Percentiles rank a stretch among this genome's conserved stretches.
These are phyloP conservation scores for Rhopalosiphum padi DNA, from an alignment of 1,140 invertebrate genomes.

Conservation along the genomic window DNA sequence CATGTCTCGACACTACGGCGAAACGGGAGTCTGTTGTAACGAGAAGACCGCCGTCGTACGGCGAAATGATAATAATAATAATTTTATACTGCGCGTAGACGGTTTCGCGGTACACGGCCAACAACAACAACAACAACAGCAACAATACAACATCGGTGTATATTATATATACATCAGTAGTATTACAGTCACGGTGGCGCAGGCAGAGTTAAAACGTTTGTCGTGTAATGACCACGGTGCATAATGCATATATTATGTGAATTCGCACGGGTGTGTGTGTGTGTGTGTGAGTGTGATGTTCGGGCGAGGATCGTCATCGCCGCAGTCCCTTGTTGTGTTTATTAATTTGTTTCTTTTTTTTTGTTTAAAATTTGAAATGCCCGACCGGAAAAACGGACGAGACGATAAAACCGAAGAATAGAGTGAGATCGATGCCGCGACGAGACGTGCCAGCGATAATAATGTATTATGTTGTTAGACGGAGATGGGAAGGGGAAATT, in stretches of 20 bases:
- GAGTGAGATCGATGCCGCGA: background rate
- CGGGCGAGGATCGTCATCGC: no score
- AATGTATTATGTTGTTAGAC: background rate
- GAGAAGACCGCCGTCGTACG: background rate
- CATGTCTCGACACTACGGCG: no score
- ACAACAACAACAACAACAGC: no score
- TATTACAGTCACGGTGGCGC: background rate
- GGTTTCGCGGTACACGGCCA: background rate
- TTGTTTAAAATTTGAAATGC: no score
- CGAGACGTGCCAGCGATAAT: background rate
- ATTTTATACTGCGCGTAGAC: background rate
- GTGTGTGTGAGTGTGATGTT: no score
- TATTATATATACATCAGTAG: no score
- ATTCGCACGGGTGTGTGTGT: no score
- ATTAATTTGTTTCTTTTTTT: no score
- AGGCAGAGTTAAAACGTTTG: background rate
- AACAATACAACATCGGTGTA: background rate
- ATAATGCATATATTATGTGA: background rate
- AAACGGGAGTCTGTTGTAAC: background rate
- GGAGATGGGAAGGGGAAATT: no score
- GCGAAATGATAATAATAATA: background rate
- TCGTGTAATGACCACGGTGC: background rate
- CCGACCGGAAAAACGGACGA: background rate
- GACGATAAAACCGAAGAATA: background rate
- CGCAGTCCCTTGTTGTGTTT: no score